Evolutionary conservation across 1,140 invertebrate genomes (phyloP).

Genomic region (Cherax quadricarinatus): DNA sequence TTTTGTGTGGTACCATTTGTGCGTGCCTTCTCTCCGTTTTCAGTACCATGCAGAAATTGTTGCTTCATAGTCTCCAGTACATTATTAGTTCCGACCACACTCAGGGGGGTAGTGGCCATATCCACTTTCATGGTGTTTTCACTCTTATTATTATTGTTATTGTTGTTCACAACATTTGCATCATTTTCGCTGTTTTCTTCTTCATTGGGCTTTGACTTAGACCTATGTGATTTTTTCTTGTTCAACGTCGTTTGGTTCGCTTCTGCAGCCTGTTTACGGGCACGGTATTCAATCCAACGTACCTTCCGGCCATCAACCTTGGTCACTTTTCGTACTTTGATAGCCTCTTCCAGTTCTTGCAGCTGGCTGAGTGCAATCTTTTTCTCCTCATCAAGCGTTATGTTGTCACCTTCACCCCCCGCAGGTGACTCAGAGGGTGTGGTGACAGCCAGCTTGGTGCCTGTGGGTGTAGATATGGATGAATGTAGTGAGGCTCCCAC

Average conservation of each 20-base stretch:
- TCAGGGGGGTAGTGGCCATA: constrained; percentile 47
- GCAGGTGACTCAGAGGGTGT: constrained; percentile 66
- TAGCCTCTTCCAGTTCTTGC: constrained; percentile 70
- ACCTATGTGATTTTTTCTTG: constrained; percentile 21
- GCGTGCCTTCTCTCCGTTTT: constrained; percentile 42
- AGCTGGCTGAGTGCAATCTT: constrained; percentile 68
- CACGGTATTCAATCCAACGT: constrained; percentile 73
- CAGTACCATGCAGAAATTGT: constrained; percentile 72
- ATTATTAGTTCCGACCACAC: constrained; percentile 69
- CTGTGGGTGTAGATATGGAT: constrained; percentile 66
- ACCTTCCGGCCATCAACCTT: constrained; percentile 71
- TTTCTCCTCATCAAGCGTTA: constrained; percentile 61
- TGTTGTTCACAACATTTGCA: constrained; percentile 46
- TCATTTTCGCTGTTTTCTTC: constrained; percentile 60
- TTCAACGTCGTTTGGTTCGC: not conserved
- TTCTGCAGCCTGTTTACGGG: constrained; percentile 48
- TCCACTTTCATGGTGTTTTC: constrained; percentile 71
- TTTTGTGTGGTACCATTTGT: constrained; percentile 54
- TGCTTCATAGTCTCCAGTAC: constrained; percentile 72
- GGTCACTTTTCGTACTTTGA: constrained; percentile 67
- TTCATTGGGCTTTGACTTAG: constrained; percentile 46
- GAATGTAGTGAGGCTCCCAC: constrained; percentile 47
- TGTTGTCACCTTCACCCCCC: constrained; percentile 57
- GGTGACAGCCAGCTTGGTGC: constrained; percentile 71
- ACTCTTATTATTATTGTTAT: constrained; percentile 68